Conservation (phyloP, 64 coral and sea anemone genomes). For the Porites australiensis region DNA sequence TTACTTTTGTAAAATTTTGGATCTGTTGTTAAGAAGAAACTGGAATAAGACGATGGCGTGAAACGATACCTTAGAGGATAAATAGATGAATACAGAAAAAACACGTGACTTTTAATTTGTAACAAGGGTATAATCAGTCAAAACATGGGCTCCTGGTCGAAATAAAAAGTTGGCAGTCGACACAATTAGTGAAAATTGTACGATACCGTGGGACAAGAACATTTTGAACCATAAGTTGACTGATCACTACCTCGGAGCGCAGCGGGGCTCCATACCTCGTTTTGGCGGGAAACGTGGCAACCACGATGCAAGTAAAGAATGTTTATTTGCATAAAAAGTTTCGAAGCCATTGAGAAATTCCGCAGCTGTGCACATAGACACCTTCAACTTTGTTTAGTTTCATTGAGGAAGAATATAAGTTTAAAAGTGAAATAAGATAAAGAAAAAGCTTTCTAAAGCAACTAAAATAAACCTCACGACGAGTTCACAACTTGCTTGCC, state of each 20-base stretch:
- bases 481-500: not conserved
- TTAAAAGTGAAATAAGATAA: not conserved
- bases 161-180: too few species aligned
- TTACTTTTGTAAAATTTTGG: too few species aligned
- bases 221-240: too few species aligned
- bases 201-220: too few species aligned
- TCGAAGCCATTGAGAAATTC: not conserved
- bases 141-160: too few species aligned
- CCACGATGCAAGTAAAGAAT: conserved; percentile 9
- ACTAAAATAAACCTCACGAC: not conserved
- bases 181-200: too few species aligned
- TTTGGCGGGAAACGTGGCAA: conserved; percentile 57
- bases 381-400: not conserved
- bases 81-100: too few species aligned
- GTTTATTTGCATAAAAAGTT: not conserved
- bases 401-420: not conserved
- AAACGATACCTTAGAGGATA: too few species aligned
- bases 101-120: too few species aligned
- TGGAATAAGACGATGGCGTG: too few species aligned
- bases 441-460: not conserved
- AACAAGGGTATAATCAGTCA: too few species aligned
- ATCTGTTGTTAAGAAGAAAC: too few species aligned
- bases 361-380: not conserved
- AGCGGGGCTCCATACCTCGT: not conserved
- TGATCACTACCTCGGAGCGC: not conserved